phyloP scores from a whole-genome alignment of 2,888 invertebrate species.

The Agrilus cyanescens region DNA sequence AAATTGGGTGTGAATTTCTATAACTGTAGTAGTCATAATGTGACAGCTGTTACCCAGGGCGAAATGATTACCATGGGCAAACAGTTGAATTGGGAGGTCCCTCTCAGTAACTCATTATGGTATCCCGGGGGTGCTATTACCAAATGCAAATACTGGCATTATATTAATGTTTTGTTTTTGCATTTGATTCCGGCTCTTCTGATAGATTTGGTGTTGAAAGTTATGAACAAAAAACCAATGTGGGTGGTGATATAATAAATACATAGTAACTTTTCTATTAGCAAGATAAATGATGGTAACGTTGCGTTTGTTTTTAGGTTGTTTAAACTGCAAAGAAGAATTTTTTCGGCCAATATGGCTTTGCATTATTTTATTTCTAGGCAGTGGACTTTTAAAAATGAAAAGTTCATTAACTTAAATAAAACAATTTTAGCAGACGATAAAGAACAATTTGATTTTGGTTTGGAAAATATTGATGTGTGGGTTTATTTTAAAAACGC shows the following conservation, averaged over 20 bases:
- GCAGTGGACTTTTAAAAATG: slow-evolving; percentile 65
- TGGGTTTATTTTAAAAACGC: slow-evolving; percentile 40
- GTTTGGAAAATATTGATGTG: slow-evolving; percentile 42
- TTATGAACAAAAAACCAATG: slow-evolving; percentile 60
- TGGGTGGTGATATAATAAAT: slow-evolving; percentile 23
- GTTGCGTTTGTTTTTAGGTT: slow-evolving; percentile 43
- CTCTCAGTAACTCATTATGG: slow-evolving; percentile 64
- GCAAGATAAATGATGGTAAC: not conserved
- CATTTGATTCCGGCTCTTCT: slow-evolving; percentile 72
- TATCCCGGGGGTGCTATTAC: slow-evolving; percentile 48
- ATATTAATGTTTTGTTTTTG: slow-evolving; percentile 53
- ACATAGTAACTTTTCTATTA: not conserved
- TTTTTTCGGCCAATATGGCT: slow-evolving; percentile 62
- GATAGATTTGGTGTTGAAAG: slow-evolving; percentile 52
- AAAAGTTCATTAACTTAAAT: slow-evolving; percentile 45
- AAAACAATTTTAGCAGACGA: slow-evolving; percentile 40
- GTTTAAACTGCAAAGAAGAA: slow-evolving; percentile 65
- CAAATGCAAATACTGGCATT: slow-evolving; percentile 47
- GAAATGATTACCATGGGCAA: slow-evolving; percentile 48
- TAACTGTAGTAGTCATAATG: slow-evolving; percentile 65
- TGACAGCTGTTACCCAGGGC: slow-evolving; percentile 55
- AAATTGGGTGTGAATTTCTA: slow-evolving; percentile 51
- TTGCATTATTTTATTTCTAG: slow-evolving; percentile 62
- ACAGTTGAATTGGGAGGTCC: slow-evolving; percentile 40
- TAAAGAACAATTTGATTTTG: slow-evolving; percentile 45